These are phyloP conservation scores for Tenthredo notha DNA, from an alignment of 2,888 invertebrate species.

Conservation along the genomic window DNA sequence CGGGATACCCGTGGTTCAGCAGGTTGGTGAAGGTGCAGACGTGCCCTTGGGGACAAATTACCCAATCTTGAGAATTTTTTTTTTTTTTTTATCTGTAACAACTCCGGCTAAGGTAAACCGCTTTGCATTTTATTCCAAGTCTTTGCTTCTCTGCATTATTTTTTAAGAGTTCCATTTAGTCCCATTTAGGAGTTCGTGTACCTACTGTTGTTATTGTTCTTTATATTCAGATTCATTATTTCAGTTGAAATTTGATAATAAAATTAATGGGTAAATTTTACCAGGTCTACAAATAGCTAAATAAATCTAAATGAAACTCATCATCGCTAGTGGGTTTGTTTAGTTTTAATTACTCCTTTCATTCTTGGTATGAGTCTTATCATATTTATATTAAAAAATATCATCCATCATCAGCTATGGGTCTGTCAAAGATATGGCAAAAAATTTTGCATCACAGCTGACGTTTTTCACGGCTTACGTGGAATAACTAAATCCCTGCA, in stretches of 20 bases:
- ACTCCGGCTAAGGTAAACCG: neutral
- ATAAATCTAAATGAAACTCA: neutral
- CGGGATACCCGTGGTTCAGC: neutral
- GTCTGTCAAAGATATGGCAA: neutral
- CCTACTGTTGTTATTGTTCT: neutral
- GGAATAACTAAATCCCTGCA: neutral
- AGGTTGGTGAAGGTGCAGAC: constrained; percentile 24
- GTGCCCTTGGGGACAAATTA: constrained; percentile 29
- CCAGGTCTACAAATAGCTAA: too few species aligned
- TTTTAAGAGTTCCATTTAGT: neutral
- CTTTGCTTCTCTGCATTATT: neutral
- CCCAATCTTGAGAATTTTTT: neutral
- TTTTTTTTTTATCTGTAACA: neutral
- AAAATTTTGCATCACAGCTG: constrained; percentile 7
- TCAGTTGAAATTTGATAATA: neutral
- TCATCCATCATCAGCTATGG: neutral
- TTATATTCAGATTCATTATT: neutral
- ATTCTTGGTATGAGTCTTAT: neutral
- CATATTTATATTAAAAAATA: neutral
- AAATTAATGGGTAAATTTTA: neutral
- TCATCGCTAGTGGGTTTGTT: neutral
- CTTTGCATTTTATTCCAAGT: neutral
- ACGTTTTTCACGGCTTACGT: neutral
- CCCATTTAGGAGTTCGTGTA: neutral
- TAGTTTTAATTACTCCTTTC: too few species aligned